phyloP scores from a whole-genome alignment of 2,797 vertebrate genomes.

The Melopsittacus undulatus region DNA sequence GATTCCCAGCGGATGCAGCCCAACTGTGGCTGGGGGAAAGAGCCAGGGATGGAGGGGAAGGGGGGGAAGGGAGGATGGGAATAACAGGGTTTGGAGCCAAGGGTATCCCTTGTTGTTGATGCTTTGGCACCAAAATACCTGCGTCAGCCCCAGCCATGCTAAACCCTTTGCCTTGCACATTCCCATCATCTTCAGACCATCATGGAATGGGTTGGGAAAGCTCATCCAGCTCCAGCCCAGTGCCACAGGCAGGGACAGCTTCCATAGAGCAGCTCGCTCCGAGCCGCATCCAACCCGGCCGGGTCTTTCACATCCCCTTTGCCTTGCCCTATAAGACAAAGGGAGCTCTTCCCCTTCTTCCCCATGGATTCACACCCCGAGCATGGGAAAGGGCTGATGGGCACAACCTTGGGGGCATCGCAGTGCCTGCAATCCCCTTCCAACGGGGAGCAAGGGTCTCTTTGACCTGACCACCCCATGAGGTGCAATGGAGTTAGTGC shows the following conservation, averaged over 20 bases:
- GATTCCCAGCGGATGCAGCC: background rate
- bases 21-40: background rate
- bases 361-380: rapidly evolving
- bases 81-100: background rate
- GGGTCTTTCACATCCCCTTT: background rate
- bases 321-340: background rate
- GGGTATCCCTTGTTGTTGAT: background rate
- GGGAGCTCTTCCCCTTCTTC: background rate
- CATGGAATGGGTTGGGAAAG: background rate
- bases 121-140: background rate
- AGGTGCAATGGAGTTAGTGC: constrained; percentile 71
- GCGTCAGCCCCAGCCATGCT: rapidly evolving
- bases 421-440: background rate
- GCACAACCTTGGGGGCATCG: background rate
- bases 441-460: background rate
- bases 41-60: too few species aligned
- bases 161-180: background rate
- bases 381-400: background rate
- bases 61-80: background rate
- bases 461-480: too few species aligned
- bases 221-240: background rate
- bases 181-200: background rate
- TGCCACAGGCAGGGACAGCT: background rate
- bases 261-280: background rate
- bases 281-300: background rate